Evolutionary conservation across 23 tunicate species (phyloP).

Genomic region (Trididemnum nubilum): DNA sequence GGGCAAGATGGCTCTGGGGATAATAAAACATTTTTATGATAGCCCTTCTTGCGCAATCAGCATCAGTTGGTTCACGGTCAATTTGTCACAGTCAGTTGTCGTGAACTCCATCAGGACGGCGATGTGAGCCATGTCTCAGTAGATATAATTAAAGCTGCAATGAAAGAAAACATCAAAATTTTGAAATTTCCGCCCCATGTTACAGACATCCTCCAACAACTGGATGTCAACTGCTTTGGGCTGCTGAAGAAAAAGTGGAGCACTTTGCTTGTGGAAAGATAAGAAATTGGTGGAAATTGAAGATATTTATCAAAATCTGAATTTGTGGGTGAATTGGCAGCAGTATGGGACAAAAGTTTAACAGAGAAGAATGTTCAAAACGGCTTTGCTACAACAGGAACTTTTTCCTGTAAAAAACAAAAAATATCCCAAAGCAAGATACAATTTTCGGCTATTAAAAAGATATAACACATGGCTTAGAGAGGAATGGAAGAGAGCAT

Average conservation of each 20-base stretch:
- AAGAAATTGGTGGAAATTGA: background rate
- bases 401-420: background rate
- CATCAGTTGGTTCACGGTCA: too few species aligned
- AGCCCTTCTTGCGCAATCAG: too few species aligned
- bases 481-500: background rate
- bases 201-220: background rate
- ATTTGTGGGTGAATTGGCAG: background rate
- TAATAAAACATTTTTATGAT: too few species aligned
- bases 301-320: background rate
- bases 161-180: background rate
- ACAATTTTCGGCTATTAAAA: background rate
- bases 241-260: background rate
- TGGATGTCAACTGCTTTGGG: background rate
- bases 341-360: background rate
- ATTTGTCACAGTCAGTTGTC: too few species aligned
- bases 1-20: too few species aligned
- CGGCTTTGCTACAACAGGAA: background rate
- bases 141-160: background rate
- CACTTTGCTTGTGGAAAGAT: background rate
- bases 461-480: background rate
- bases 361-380: background rate
- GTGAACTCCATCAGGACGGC: too few species aligned
- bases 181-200: slow-evolving; percentile 6
- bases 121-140: background rate
- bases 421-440: background rate